phyloP scores from a whole-genome alignment of 1,140 invertebrate genomes.

The Pogonognathellus flavescens region DNA sequence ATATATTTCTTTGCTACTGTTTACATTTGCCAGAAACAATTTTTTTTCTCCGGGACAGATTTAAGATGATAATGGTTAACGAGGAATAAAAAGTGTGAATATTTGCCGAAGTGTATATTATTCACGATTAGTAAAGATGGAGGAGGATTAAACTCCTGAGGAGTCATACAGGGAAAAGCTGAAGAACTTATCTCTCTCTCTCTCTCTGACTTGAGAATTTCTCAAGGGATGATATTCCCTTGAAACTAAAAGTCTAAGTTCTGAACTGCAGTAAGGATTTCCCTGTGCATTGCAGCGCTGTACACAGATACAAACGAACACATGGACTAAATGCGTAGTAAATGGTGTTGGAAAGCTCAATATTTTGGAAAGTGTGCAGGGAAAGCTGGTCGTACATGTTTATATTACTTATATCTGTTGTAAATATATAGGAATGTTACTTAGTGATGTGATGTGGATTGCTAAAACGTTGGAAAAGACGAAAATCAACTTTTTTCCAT shows the following conservation, averaged over 20 bases:
- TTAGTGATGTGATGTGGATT: constrained; percentile 21
- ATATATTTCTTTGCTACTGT: too few relatives aligned
- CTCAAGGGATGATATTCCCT: constrained; percentile 12
- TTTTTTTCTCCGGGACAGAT: too few relatives aligned
- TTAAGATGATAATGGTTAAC: too few relatives aligned
- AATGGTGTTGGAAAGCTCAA: constrained; percentile 33
- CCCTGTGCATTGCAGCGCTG: background rate
- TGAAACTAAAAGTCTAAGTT: background rate
- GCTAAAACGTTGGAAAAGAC: background rate
- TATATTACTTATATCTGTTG: too few relatives aligned
- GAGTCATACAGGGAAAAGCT: background rate
- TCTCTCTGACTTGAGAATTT: background rate
- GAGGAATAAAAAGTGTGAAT: too few relatives aligned
- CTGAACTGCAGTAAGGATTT: background rate
- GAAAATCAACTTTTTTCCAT: constrained; percentile 47
- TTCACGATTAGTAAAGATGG: background rate
- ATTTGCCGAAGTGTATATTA: background rate
- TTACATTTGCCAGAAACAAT: too few relatives aligned
- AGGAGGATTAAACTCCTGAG: too few relatives aligned
- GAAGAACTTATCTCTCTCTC: background rate
- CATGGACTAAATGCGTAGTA: constrained; percentile 23
- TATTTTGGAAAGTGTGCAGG: constrained; percentile 20
- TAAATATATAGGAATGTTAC: background rate
- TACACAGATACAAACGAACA: background rate
- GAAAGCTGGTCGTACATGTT: background rate